A percentile compares a stretch with the other conserved stretches of the same genome.
Evolutionary conservation across 2,888 invertebrate species (phyloP).

Genomic region (Timema podura): DNA sequence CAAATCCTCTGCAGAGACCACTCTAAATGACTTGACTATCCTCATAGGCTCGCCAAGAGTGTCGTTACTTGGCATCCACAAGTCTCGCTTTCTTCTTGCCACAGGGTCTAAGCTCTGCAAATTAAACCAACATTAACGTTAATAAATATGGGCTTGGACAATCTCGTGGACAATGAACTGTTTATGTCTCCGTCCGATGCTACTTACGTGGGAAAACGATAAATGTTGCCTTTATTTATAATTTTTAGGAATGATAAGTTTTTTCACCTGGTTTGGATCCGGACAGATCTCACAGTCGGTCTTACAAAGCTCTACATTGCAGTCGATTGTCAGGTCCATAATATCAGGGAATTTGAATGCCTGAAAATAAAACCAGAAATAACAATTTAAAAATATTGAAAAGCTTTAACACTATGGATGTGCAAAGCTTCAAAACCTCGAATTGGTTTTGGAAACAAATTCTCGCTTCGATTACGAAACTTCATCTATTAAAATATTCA

Average conservation of each 20-base stretch:
- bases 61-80: constrained; percentile 48
- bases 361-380: constrained; percentile 39
- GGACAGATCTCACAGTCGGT: constrained; percentile 72
- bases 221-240: too few relatives aligned
- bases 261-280: constrained; percentile 53
- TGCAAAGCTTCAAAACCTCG: background rate
- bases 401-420: background rate
- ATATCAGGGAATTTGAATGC: constrained; percentile 82
- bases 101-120: constrained; percentile 43
- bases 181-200: too few relatives aligned
- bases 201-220: too few relatives aligned
- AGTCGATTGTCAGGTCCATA: constrained; percentile 77
- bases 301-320: constrained; percentile 77
- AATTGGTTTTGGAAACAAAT: too few relatives aligned
- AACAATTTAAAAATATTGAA: constrained; percentile 4
- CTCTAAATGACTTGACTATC: constrained; percentile 41
- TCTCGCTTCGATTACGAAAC: background rate
- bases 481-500: background rate
- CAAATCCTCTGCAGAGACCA: constrained; percentile 30
- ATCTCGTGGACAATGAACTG: background rate
- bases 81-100: constrained; percentile 44
- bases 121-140: background rate
- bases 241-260: too few relatives aligned
- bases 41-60: constrained; percentile 57
- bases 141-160: background rate